Evolutionary conservation across 2,888 invertebrate species (phyloP).

Genomic region (Prosopocoilus inquinatus): DNA sequence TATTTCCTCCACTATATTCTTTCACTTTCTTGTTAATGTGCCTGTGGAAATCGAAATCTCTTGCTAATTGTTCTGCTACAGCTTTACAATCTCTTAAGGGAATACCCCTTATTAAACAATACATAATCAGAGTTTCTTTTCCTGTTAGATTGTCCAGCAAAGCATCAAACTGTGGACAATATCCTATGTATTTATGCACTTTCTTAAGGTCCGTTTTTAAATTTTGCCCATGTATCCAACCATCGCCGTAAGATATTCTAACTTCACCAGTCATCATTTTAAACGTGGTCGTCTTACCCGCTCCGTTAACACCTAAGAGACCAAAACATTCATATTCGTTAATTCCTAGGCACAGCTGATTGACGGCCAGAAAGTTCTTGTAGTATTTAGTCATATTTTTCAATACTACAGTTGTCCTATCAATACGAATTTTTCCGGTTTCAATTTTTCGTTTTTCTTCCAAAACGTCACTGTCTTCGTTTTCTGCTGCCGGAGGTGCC

Average conservation of each 20-base stretch:
- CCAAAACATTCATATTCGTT: conserved; percentile 75
- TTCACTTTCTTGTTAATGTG: conserved; percentile 52
- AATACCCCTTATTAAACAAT: conserved; percentile 54
- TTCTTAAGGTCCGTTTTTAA: conserved; percentile 54
- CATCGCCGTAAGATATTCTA: conserved; percentile 66
- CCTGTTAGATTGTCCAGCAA: conserved; percentile 57
- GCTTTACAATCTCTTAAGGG: conserved; percentile 36
- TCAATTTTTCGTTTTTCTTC: conserved; percentile 55
- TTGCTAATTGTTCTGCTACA: conserved; percentile 45
- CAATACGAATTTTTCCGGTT: conserved; percentile 40
- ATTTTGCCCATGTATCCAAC: conserved; percentile 56
- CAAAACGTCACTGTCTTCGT: conserved; percentile 56
- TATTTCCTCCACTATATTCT: conserved; percentile 56
- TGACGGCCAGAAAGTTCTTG: conserved; percentile 70
- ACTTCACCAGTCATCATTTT: conserved; percentile 88
- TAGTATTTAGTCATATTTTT: conserved; percentile 72
- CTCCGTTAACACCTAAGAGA: conserved; percentile 76
- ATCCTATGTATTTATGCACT: conserved; percentile 58
- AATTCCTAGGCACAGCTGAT: conserved; percentile 59
- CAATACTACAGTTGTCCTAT: conserved; percentile 58
- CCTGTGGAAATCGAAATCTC: conserved; percentile 48
- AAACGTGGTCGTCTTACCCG: conserved; percentile 86
- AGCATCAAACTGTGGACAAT: conserved; percentile 61
- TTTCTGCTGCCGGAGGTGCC: conserved; percentile 34
- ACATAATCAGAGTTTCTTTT: conserved; percentile 55